A percentile compares a stretch with the other conserved stretches of the same genome.
Evolutionary conservation across 2,888 invertebrate species (phyloP).

Genomic region (Galerucella pusilla): DNA sequence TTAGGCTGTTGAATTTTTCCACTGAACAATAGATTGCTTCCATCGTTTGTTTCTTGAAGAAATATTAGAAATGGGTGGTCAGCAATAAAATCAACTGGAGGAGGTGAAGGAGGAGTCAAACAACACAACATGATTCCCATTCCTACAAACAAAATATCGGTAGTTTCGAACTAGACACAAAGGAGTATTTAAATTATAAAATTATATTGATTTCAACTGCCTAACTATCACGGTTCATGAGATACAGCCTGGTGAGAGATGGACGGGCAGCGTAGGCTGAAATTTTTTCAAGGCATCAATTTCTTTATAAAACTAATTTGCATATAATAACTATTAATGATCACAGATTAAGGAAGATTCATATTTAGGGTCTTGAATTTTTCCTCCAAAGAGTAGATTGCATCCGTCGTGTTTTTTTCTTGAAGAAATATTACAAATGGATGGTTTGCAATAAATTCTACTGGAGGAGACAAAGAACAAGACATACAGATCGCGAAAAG

Average conservation of each 20-base stretch:
- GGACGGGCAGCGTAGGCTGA: too few species aligned
- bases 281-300: too few species aligned
- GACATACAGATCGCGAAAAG: too few species aligned
- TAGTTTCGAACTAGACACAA: too few species aligned
- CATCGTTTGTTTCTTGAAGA: constrained; percentile 13
- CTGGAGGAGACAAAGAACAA: not conserved
- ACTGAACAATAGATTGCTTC: constrained; percentile 27
- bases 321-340: too few species aligned
- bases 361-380: constrained; percentile 29
- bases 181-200: not conserved
- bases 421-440: constrained; percentile 37
- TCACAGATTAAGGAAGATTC: not conserved
- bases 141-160: too few species aligned
- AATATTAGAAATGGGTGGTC: constrained; percentile 41
- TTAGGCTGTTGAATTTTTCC: constrained; percentile 38
- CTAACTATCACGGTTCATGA: not conserved
- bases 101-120: too few species aligned
- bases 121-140: too few species aligned
- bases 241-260: too few species aligned
- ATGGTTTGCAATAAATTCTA: constrained; percentile 38
- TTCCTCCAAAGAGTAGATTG: constrained; percentile 35
- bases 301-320: too few species aligned
- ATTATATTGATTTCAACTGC: too few species aligned
- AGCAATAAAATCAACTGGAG: constrained; percentile 28
- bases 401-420: not conserved